Evolutionary conservation across 2,113 vertebrate genomes (phyloP), one percentile per base, ranked within the genome.

Genomic region (Tragelaphus strepsiceros): DNA sequence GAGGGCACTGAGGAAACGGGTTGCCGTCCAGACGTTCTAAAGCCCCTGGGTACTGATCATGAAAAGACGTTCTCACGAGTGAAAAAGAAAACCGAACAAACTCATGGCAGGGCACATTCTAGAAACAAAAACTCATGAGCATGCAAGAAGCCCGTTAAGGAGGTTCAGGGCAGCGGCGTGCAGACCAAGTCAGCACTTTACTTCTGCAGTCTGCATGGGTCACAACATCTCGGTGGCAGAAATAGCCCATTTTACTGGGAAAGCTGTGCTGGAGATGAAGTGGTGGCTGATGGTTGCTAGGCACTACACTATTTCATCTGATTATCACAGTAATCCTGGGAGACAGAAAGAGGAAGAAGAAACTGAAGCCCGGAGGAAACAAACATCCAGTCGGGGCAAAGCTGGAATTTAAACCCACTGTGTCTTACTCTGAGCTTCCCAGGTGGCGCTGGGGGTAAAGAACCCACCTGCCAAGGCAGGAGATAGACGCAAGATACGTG

Each of bases 321-420:
- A 91, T 91, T 81, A 64, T 92, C 64, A 91, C n/a, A 92, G 84
- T 64, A 74, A 96, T 87, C 46, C 88, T 94, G 30, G 89, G 58
- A 96, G 78, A 96, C 1, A 92, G 32, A 94, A 96, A 96, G 77
- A 91, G 56, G 84, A 97, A 92, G 88, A 97, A 53, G 56, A 95
- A 96, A 80, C 28, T 54, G 39, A 95, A 77, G 59, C 80, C 32
- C 32, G 58, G 62, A 86, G 71, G 92, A 97, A 97, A 91, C 21
- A 71, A 88, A 88, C 22, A 59, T 59, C 35, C 59, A 67, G 59
- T 83, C 28, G 59, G 71, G 80, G 84, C 39, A 39, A 94, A 90
- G 53, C n/a, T 95, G 83, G 58, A 74, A 90, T 84, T 59, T 96
- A 86, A 91, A 93, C 46, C 30, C 87, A 96, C 13, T 84, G 35